Base-by-base conservation (phyloP, 2,113 vertebrate genomes). In the Cyrtonyx montezumae region DNA sequence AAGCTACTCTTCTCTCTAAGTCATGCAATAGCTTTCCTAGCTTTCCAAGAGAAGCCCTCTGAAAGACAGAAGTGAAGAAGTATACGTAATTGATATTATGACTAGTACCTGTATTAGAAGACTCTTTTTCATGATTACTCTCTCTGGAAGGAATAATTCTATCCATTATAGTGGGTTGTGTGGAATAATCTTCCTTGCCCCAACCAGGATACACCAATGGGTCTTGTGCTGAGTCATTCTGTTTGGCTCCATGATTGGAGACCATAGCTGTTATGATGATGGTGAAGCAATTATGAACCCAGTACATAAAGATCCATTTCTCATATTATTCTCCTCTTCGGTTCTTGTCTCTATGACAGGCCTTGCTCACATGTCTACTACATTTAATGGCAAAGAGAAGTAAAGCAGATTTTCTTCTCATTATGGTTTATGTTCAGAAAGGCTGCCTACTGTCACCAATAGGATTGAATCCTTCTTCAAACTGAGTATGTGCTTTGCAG, bases 231-330 rank as follows among this genome's bases (percentile, higher is more conserved):
- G 94, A 91, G 80, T 93, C 4, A 0, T 94, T 94, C 86, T 90
- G 65, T 81, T 36, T 95, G 83, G 66, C 43, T 45, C 36, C 91
- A 1, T 4, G 69, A 76, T 1, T 62, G 75, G 84, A 74, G 58
- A 26, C 62, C 66, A 37, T 3, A 96, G 94, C 95, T 96, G 91
- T 95, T 86, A 69, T 81, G 83, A 65, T 81, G 90, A 94, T 84
- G 92, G 77, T 96, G 93, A 97, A 96, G 79, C 77, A 93, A 93
- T 90, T 91, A 93, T 91, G 82, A 96, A 89, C 81, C 96, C 77
- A 81, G 90, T 80, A 94, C 32, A 95, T 28, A 93, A 82, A 80
- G 82, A 88, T 88, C 53, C 91, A 82, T 93, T 91, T 92, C 62
- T 84, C 75, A 92, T 37, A 87, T 84, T 87, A 90, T 62, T 88